Evolutionary conservation across 2,888 invertebrate species (phyloP), one percentile per base, ranked within the genome.

Genomic region (Gortyna flavago): DNA sequence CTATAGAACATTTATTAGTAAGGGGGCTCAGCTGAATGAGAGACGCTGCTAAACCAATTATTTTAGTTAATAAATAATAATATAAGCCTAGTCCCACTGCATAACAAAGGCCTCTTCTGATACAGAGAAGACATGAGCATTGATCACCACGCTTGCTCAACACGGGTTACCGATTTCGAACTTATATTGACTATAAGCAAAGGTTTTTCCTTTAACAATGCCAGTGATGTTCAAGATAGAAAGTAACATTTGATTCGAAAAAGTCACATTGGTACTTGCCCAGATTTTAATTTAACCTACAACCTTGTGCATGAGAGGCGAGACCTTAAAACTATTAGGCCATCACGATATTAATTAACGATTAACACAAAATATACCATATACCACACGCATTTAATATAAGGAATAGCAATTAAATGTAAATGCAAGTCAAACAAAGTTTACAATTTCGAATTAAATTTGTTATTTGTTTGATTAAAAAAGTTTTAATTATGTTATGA

Each of bases 381-480:
- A 48, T 21, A 5, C 66, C 68, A 71, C 68, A 64, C 54, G 29
- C 44, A 54, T 69, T 80, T 59, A 62, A 57, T 70, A 29, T 38
- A 67, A 72, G 66, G 32, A 68, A 78, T 21, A 69, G 32, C 70
- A 77, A 79, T 79, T 75, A 82, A 61, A 65, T 68, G 44, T 68
- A 29, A 75, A 77, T 77, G 70, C 64, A 79, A 79, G 73, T 65
- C 64, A 69, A 69, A 81, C 62, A 76, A 75, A 79, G 25, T 86
- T 78, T 77, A 69, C 62, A 69, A 62, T 68, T 70, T 51, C 59
- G 68, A 78, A 81, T 78, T 78, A 35, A 81, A 84, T 84, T 81
- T 64, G 74, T 78, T 62, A 62, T 77, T 77, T 86, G 79, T 86
- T 86, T 77, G 79, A 86, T 86, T 81, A 72, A 81, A 80, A 80